Base-by-base conservation (phyloP, 2,797 vertebrate genomes). In the Pipistrellus nathusii region DNA sequence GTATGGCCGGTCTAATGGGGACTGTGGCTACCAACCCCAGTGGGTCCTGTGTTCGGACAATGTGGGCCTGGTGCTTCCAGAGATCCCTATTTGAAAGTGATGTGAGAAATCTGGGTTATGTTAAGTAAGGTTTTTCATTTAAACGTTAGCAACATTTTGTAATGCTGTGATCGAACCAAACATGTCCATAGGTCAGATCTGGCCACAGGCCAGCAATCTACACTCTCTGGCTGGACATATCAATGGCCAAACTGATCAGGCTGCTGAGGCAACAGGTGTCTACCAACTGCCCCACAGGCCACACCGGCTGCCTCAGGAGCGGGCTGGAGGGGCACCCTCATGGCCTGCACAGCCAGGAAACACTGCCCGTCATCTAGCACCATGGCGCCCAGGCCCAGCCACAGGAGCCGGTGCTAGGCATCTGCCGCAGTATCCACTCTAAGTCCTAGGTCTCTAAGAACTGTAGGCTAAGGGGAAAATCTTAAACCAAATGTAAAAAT, bases 201-300 rank as follows among this genome's bases (percentile, higher is more conserved):
- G 21, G 55, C 69, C 55, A 87, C 0, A n/a, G 73, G 25, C 30
- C 57, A 71, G 69, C 18, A 38, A n/a, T 66, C 44, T 64, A 10
- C 2, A 72, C 35, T 53, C 55, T 59, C 32, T 27, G 12, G 30
- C 44, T 85, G 5, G 21, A 85, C 11, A 13, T 1, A 46, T 20
- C 78, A 57, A 80, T 46, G 44, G 75, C 25, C 64, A 92, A 72
- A 57, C 51, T 95, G 89, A 87, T 13, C 55, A 78, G 48, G 90
- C 32, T 69, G 72, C 69, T 81, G 85, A n/a, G 32, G 46, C 30
- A 53, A n/a, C 0, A 77, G 35, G 35, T 55, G 11, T 75, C 90
- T 81, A 59, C 21, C 66, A 51, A 21, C 3, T 35, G 15, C 75
- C 57, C 44, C 59, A 27, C 9, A 15, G 32, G 41, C 35, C 62